Conservation (phyloP, 2,113 vertebrate genomes). For the Nesogale talazaci region DNA sequence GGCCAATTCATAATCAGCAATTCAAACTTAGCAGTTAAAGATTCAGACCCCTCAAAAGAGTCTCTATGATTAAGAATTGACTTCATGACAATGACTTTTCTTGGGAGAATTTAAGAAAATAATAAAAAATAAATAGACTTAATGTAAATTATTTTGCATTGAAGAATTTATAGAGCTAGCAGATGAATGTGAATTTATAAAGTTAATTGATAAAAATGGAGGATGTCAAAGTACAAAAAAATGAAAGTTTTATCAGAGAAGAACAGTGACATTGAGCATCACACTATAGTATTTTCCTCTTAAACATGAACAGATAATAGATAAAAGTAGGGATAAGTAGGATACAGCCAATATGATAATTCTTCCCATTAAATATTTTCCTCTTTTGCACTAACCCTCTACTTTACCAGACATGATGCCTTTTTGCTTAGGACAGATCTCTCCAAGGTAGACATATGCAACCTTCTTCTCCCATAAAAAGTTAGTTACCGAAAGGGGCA, state of each 20-base stretch:
- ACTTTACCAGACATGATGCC: no score
- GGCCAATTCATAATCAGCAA: no score
- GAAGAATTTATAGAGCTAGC: neutral
- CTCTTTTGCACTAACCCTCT: no score
- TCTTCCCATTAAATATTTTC: neutral
- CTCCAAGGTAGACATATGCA: no score
- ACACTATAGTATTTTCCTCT: neutral
- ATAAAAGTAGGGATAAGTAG: neutral
- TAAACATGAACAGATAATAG: neutral
- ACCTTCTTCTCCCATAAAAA: no score
- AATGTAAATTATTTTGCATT: neutral
- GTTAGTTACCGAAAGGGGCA: no score
- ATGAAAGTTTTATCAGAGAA: neutral
- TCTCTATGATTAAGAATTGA: no score
- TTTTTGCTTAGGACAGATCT: no score
- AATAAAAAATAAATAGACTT: neutral
- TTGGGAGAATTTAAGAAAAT: neutral
- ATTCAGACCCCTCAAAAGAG: no score
- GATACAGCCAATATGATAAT: no score
- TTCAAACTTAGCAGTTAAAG: no score
- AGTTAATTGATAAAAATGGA: neutral
- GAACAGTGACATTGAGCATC: neutral
- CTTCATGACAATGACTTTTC: neutral
- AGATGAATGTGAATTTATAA: neutral
- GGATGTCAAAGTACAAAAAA: no score